Conservation (phyloP, 2,113 vertebrate genomes). For the Phasianus colchicus region DNA sequence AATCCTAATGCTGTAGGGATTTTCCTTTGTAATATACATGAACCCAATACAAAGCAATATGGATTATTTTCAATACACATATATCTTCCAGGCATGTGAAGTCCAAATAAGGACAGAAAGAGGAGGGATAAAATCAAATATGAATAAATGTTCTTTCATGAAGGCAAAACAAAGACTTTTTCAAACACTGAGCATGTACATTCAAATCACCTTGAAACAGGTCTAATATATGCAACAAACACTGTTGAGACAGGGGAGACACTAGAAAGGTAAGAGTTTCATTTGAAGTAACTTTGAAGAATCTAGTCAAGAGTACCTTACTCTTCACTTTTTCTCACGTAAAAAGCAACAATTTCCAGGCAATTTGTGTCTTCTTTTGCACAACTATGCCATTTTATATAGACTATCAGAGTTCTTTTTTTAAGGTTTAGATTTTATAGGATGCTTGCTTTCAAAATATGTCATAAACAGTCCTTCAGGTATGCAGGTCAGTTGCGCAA, state of each 20-base stretch:
- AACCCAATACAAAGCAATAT: conserved; percentile 44
- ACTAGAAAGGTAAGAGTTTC: conserved; percentile 10
- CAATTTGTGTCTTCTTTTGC: neutral
- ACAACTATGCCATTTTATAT: neutral
- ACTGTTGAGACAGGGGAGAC: neutral
- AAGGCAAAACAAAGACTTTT: conserved; percentile 34
- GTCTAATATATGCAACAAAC: conserved; percentile 48
- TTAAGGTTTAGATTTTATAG: neutral
- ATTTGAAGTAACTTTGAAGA: conserved; percentile 57
- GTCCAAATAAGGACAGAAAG: conserved; percentile 28
- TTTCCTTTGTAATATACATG: conserved; percentile 41
- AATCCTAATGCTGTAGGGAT: conserved; percentile 28
- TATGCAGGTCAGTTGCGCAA: neutral
- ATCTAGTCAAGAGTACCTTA: neutral
- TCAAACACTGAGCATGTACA: conserved; percentile 18
- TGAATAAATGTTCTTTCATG: conserved; percentile 43
- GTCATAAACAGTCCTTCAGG: neutral
- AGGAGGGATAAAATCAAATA: conserved; percentile 27
- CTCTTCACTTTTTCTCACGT: neutral
- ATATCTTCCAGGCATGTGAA: conserved; percentile 9
- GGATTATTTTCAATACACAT: conserved; percentile 52
- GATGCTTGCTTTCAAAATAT: neutral
- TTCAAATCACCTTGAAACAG: conserved; percentile 63
- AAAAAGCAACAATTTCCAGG: neutral
- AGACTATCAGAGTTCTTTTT: neutral